Conservation (phyloP, 2,113 vertebrate genomes). For the Siniperca chuatsi region DNA sequence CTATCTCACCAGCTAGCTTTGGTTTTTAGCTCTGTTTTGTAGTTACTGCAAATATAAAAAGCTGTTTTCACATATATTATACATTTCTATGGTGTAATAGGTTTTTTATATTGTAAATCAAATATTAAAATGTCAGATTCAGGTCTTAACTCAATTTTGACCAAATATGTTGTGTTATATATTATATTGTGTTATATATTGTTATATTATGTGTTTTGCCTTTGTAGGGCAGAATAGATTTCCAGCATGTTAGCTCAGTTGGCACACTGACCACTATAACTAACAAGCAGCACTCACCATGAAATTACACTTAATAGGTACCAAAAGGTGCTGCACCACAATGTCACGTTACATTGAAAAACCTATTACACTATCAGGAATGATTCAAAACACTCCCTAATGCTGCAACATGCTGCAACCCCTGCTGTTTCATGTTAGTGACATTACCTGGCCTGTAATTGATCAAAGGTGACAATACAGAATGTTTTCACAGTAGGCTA, state of each 20-base stretch:
- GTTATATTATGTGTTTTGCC: not conserved
- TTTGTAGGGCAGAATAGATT: conserved; percentile 13
- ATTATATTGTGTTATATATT: too few relatives aligned
- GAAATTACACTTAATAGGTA: conserved; percentile 68
- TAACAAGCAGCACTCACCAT: conserved; percentile 46
- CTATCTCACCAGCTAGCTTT: conserved; percentile 7
- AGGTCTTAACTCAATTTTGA: conserved; percentile 10
- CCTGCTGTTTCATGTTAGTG: conserved; percentile 60
- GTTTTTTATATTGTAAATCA: conserved; percentile 17
- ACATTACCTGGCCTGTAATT: conserved; percentile 38
- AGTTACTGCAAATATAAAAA: not conserved
- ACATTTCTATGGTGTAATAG: not conserved
- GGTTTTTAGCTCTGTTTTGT: not conserved
- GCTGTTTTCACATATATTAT: not conserved
- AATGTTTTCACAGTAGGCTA: conserved; percentile 60
- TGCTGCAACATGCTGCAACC: conserved; percentile 61
- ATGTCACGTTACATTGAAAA: conserved; percentile 53
- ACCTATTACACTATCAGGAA: conserved; percentile 41
- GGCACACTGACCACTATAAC: conserved; percentile 39
- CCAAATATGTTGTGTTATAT: not conserved
- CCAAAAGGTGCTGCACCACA: conserved; percentile 48
- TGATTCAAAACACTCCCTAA: conserved; percentile 55
- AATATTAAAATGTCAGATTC: not conserved
- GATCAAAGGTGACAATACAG: conserved; percentile 70
- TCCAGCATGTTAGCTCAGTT: conserved; percentile 17